These are phyloP conservation scores for Eustalomyia histrio DNA, from an alignment of 2,888 invertebrate species.

Conservation along the genomic window DNA sequence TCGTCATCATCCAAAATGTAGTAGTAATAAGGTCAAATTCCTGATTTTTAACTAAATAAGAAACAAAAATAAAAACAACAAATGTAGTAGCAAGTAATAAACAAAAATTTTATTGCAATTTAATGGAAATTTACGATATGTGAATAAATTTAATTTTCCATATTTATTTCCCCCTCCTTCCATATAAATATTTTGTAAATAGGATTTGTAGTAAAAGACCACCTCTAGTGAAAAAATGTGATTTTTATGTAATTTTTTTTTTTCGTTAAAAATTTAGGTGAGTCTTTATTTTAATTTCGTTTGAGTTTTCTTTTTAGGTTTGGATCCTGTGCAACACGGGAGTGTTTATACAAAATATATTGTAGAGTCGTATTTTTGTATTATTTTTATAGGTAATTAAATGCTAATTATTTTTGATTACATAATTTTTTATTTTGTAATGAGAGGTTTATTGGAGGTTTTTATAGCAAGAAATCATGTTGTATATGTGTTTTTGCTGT, in stretches of 20 bases:
- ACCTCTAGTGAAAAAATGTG: conserved; percentile 46
- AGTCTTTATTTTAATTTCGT: conserved; percentile 14
- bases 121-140: conserved; percentile 66
- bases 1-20: too few relatives aligned
- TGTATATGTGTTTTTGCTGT: conserved; percentile 24
- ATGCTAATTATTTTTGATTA: conserved; percentile 63
- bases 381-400: conserved; percentile 61
- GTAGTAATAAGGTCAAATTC: conserved; percentile 27
- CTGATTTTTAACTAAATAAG: conserved; percentile 19
- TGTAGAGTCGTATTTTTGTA: conserved; percentile 17
- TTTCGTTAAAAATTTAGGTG: conserved; percentile 23
- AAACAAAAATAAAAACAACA: not conserved
- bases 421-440: conserved; percentile 29
- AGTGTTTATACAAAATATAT: conserved; percentile 23
- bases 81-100: conserved; percentile 11
- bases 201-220: conserved; percentile 6
- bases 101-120: conserved; percentile 66
- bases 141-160: conserved; percentile 55
- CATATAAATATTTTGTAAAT: not conserved
- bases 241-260: conserved; percentile 54
- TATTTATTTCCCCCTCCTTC: not conserved
- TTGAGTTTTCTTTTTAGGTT: not conserved
- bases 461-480: conserved; percentile 27
- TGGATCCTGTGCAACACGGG: conserved; percentile 39
- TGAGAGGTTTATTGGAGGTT: conserved; percentile 25